Conservation (phyloP, 2,888 invertebrate species). For the Priocnemis perturbator region DNA sequence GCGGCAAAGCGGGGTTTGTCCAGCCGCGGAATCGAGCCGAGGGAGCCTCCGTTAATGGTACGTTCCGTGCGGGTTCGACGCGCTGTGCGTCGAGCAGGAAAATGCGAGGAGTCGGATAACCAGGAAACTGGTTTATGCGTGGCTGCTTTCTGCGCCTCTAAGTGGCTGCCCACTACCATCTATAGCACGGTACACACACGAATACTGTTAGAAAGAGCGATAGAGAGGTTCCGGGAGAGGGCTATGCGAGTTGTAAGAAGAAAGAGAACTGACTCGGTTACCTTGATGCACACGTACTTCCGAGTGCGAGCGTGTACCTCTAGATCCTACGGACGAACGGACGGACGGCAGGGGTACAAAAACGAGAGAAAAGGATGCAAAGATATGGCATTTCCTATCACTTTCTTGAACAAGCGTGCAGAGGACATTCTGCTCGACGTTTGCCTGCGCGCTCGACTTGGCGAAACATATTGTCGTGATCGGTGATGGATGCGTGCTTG, state of each 20-base stretch:
- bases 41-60: constrained; percentile 67
- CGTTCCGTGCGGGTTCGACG: constrained; percentile 63
- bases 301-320: neutral
- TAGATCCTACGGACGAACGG: too few species aligned
- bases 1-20: too few species aligned
- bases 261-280: constrained; percentile 25
- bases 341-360: neutral
- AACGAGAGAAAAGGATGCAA: neutral
- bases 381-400: neutral
- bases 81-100: constrained; percentile 66
- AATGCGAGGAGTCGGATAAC: constrained; percentile 69
- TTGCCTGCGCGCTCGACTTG: constrained; percentile 43
- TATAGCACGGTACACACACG: constrained; percentile 46
- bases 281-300: constrained; percentile 14
- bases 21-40: constrained; percentile 35
- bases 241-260: constrained; percentile 4
- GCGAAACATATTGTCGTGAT: constrained; percentile 54
- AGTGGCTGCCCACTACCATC: constrained; percentile 59
- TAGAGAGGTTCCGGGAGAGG: constrained; percentile 31
- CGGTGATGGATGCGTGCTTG: constrained; percentile 67
- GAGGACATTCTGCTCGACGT: constrained; percentile 22
- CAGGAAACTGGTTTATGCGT: constrained; percentile 74
- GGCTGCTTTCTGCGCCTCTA: constrained; percentile 62
- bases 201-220: constrained; percentile 47
- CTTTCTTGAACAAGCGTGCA: neutral